Conservation (phyloP, 30 jellyfish, hydroid and myxozoan species). For the Nemopilema nomurai region DNA sequence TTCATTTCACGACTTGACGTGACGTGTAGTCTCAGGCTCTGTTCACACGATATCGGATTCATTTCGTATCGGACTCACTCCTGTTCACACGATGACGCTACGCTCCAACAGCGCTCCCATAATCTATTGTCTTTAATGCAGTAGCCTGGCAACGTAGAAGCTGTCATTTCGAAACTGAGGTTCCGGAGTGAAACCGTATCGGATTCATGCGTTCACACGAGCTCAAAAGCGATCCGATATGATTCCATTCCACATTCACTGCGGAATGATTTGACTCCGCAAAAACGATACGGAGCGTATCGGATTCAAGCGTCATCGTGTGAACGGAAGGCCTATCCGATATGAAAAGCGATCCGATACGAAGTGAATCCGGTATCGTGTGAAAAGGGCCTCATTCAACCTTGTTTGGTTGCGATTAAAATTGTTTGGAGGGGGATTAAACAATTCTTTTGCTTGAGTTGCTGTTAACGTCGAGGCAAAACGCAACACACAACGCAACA, state of each 20-base stretch:
- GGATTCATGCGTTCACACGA: constrained; percentile 47
- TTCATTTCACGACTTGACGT: not conserved
- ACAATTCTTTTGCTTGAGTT: too few species aligned
- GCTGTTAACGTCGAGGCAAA: too few species aligned
- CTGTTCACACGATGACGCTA: not conserved
- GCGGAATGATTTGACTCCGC: constrained; percentile 23
- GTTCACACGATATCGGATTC: not conserved
- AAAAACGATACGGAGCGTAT: constrained; percentile 39
- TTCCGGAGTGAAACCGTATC: constrained; percentile 40
- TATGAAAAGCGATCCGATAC: not conserved
- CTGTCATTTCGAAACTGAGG: not conserved
- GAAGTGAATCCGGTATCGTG: not conserved
- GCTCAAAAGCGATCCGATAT: constrained; percentile 30
- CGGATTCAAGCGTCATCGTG: constrained; percentile 24
- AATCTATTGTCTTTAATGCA: not conserved
- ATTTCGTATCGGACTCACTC: not conserved
- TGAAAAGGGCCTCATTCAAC: not conserved
- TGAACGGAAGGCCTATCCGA: constrained; percentile 19
- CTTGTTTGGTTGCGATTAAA: too few species aligned
- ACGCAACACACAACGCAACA: too few species aligned
- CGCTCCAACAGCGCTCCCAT: not conserved
- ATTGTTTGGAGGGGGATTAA: too few species aligned
- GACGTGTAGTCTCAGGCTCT: not conserved
- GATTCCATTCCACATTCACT: constrained; percentile 12
- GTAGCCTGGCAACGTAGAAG: not conserved